phyloP scores from a whole-genome alignment of 1,140 invertebrate species.

The Drosophila erecta region DNA sequence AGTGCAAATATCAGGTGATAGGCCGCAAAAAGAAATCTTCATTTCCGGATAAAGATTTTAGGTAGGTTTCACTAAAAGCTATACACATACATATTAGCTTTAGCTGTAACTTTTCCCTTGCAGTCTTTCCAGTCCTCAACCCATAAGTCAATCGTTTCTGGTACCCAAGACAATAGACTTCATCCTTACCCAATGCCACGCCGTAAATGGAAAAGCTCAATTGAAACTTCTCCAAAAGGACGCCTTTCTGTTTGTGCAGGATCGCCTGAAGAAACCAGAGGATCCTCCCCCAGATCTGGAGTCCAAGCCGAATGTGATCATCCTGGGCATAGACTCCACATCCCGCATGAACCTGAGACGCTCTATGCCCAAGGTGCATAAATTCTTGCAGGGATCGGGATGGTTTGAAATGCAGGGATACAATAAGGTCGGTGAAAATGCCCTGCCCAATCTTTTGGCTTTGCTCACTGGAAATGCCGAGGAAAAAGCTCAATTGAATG shows the following conservation, averaged over 20 bases:
- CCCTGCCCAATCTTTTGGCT: constrained; percentile 92
- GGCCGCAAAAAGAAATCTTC: neutral
- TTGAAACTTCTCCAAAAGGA: neutral
- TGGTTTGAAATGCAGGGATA: constrained; percentile 46
- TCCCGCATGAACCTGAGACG: neutral
- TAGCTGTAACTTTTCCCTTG: no score
- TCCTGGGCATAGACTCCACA: neutral
- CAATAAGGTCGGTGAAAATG: constrained; percentile 88
- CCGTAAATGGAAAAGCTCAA: neutral
- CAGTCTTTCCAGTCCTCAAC: neutral
- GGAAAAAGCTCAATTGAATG: constrained; percentile 84
- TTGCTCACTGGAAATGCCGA: constrained; percentile 88
- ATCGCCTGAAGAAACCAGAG: neutral
- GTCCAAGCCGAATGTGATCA: neutral
- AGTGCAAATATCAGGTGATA: neutral
- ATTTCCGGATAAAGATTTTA: neutral
- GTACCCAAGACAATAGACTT: neutral
- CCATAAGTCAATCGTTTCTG: neutral
- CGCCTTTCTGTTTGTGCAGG: constrained; percentile 4
- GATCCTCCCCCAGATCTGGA: neutral
- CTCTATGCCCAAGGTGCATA: neutral
- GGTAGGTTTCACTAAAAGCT: neutral
- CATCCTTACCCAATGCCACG: neutral
- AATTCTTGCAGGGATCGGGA: neutral
- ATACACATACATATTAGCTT: neutral